Evolutionary conservation across 2,797 vertebrate species (phyloP).

Genomic region (Typhlichthys eigenmanni): DNA sequence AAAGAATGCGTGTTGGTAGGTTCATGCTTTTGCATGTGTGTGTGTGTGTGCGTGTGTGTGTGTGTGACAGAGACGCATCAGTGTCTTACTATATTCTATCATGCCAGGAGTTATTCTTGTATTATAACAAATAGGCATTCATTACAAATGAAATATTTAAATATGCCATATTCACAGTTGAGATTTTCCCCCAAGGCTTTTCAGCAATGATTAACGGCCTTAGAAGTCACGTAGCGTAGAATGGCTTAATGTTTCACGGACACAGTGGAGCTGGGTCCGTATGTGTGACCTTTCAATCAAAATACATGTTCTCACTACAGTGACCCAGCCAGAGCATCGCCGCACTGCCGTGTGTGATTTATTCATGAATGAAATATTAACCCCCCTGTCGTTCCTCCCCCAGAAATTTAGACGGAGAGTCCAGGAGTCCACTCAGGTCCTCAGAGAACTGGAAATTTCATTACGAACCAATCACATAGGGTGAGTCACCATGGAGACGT

Average conservation of each 20-base stretch:
- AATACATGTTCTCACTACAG: conserved; percentile 10
- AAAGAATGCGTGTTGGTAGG: conserved; percentile 11
- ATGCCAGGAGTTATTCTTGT: conserved; percentile 34
- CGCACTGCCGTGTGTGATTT: conserved; percentile 47
- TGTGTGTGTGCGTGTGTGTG: conserved; percentile 23
- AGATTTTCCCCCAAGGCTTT: neutral
- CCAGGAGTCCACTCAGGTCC: conserved; percentile 97
- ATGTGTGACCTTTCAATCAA: conserved; percentile 39
- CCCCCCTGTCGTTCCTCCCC: conserved; percentile 33
- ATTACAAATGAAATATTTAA: neutral
- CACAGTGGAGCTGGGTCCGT: neutral
- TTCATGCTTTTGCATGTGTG: conserved; percentile 8
- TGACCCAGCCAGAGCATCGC: conserved; percentile 33
- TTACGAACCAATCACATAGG: conserved; percentile 98
- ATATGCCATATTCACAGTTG: neutral
- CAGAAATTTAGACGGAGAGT: conserved; percentile 98
- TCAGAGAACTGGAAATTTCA: conserved; percentile 99
- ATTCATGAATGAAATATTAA: conserved; percentile 58
- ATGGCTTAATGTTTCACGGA: neutral
- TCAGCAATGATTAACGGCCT: neutral
- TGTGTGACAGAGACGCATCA: conserved; percentile 37
- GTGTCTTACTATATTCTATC: conserved; percentile 51
- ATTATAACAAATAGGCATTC: conserved; percentile 33
- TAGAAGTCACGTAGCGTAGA: no score
- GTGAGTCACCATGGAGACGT: conserved; percentile 77